Base-by-base conservation (phyloP, 37 sponge, comb jelly and placozoan genomes). In the Ianthella basta region DNA sequence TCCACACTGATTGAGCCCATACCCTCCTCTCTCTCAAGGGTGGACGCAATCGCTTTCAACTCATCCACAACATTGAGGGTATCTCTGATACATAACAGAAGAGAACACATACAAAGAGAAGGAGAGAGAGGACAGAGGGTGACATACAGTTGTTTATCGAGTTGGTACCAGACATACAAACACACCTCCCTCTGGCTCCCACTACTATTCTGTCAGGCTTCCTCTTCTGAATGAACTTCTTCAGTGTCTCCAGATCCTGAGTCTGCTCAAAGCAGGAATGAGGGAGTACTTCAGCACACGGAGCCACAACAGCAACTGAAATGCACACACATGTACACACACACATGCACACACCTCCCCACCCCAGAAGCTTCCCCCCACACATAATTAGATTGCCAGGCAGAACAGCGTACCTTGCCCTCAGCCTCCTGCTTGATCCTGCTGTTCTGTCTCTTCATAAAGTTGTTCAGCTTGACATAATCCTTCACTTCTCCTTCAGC, bases 401-500 rank as follows among this genome's bases (percentile, higher is more conserved):
- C n/a, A n/a, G n/a, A n/a, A n/a, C n/a, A n/a, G 0, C 73, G 20
- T 37, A 83, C 91, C 75, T 88, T 94, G 34, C 91, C 84, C 37
- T 88, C 84, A 54, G 68, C 80, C 80, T 91, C 91, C 44, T 65
- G 53, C 25, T 80, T 77, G n/a, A 59, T 86, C 18, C 72, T 68
- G 53, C 90, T 89, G 59, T 82, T 88, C 53, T 60, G 87, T 38
- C 89, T 56, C 70, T 86, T 93, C 85, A 86, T 79, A 27, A 95
- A 64, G 81, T 88, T 39, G 79, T 75, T 78, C 63, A 95, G 64
- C 55, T 82, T 83, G 36, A 84, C 60, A 57, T 80, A 96, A 69
- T 93, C 96, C 36, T 73, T 39, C 24, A 91, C 87, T 60, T 90
- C 87, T 8, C 96, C 96, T 37, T 79, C 69, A 32, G 85, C 91